Percentiles rank a stretch among this genome's conserved stretches.
phyloP scores from a whole-genome alignment of 2,797 vertebrate species.

The Lemur catta region DNA sequence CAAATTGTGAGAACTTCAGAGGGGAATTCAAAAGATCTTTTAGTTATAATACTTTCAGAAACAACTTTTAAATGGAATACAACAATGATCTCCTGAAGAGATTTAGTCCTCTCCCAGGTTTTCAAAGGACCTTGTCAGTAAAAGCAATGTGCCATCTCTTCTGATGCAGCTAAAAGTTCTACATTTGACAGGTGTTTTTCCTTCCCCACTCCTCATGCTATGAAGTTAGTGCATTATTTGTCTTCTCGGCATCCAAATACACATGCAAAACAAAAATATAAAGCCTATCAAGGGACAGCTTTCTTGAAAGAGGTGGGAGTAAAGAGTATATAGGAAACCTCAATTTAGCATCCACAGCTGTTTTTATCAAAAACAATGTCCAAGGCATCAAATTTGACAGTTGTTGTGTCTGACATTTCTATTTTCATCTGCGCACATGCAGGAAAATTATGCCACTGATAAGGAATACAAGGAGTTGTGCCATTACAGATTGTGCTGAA shows the following conservation, averaged over 20 bases:
- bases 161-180: background rate
- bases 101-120: background rate
- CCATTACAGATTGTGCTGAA: background rate
- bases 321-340: conserved; percentile 37
- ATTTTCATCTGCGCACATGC: conserved; percentile 58
- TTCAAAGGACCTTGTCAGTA: conserved; percentile 26
- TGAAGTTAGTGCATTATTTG: conserved; percentile 32
- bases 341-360: conserved; percentile 74
- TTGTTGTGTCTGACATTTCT: conserved; percentile 56
- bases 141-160: background rate
- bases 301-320: conserved; percentile 47
- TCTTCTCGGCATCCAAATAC: conserved; percentile 44
- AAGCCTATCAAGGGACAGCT: background rate
- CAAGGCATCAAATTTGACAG: conserved; percentile 63
- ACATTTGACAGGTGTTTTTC: background rate
- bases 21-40: background rate
- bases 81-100: background rate
- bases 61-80: background rate
- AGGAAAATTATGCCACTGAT: conserved; percentile 31
- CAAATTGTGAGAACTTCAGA: background rate
- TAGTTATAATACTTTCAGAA: background rate
- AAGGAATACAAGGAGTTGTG: background rate
- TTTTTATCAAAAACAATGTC: conserved; percentile 50
- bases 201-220: background rate
- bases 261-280: conserved; percentile 45